Evolutionary conservation across 1,140 invertebrate genomes (phyloP).

Genomic region (Drosophila miranda): DNA sequence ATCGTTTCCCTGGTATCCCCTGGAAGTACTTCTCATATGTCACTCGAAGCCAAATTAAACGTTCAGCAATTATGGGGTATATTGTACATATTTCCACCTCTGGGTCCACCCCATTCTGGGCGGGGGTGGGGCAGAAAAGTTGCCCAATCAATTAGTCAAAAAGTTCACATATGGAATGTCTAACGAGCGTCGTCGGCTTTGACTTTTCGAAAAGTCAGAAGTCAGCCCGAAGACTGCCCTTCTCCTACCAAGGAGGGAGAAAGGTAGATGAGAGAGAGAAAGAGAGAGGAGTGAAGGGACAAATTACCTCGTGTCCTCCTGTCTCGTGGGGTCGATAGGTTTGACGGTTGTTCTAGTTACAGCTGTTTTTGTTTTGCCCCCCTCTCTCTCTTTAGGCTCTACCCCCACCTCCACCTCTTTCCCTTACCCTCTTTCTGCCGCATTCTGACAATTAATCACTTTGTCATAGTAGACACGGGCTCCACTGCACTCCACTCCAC

Average conservation of each 20-base stretch:
- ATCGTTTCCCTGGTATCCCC: background rate
- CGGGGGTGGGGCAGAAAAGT: conserved; percentile 6
- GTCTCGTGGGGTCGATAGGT: conserved; percentile 20
- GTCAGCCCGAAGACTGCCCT: too few relatives aligned
- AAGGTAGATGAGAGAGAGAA: too few relatives aligned
- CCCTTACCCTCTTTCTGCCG: background rate
- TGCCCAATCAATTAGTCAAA: conserved; percentile 62
- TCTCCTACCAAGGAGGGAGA: too few relatives aligned
- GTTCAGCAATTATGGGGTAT: too few relatives aligned
- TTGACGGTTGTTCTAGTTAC: conserved; percentile 39
- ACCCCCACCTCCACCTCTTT: background rate
- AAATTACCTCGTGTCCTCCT: conserved; percentile 14
- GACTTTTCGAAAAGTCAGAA: conserved; percentile 32
- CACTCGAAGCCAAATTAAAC: conserved; percentile 11
- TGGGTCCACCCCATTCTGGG: too few relatives aligned
- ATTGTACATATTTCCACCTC: too few relatives aligned
- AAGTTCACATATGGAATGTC: conserved; percentile 32
- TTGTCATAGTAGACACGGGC: conserved; percentile 46
- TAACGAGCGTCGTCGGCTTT: conserved; percentile 43
- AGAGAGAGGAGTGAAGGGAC: conserved; percentile 23
- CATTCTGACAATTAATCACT: conserved; percentile 68
- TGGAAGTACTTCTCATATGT: background rate
- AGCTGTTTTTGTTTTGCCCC: background rate
- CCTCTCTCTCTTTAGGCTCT: background rate
- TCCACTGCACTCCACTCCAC: background rate